Evolutionary conservation across 2,113 vertebrate genomes (phyloP), one percentile per base, ranked within the genome.

Genomic region (Rissa tridactyla): DNA sequence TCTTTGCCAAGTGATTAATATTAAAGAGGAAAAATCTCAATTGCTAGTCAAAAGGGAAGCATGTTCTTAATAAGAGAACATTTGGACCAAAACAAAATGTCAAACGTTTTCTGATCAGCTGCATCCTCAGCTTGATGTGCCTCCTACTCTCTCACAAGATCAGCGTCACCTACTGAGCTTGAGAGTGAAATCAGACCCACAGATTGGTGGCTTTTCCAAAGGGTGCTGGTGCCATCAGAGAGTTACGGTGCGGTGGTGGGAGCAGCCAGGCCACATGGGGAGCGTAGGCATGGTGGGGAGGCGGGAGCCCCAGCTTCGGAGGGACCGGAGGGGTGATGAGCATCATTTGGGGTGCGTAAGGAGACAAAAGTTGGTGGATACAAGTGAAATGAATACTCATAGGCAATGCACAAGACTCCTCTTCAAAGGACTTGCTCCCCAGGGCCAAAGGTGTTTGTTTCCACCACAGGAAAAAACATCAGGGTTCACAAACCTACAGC

Each of bases 21-120:
- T 70, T 90, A 92, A 92, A 91, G 85, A 87, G 25, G 78, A 79
- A 32, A 94, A 93, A 87, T 85, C 49, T 90, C 79, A 83, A 54
- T 44, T 93, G 70, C 23, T 90, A 96, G 51, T 93, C 82, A 91
- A 92, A 90, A 91, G 83, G 66, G 92, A 95, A 87, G 86, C 65
- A 66, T 85, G 91, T 92, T 95, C 92, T 92, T 91, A 93, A 82
- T 91, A 92, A 91, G 77, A 89, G 95, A 97, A 96, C 94, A 97
- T 92, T 97, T 96, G 95, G 90, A 84, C 94, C 65, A 76, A 96
- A 92, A 57, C 66, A 94, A 96, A 97, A 95, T 97, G 96, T 94
- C 94, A 95, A 90, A 83, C 47, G 26, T 89, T 94, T 94, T 92
- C 91, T 94, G 83, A 91, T 94, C 97, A 96, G 94, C 95, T 97